phyloP scores from a whole-genome alignment of 1,140 invertebrate genomes.

The Caenorhabditis elegans region DNA sequence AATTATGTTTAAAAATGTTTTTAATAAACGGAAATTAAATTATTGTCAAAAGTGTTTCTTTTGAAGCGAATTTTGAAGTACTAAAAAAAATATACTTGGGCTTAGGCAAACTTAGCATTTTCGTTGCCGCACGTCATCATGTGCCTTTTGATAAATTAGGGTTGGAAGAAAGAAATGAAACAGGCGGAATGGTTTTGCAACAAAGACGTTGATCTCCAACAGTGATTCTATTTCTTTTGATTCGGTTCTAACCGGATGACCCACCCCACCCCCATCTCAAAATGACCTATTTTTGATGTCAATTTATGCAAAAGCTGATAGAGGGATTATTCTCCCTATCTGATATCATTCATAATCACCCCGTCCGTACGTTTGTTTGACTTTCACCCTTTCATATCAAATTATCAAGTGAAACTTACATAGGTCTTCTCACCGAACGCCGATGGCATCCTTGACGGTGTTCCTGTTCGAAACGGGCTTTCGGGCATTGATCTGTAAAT shows the following conservation, averaged over 20 bases:
- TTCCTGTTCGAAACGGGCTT: conserved; percentile 17
- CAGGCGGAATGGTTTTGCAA: not conserved
- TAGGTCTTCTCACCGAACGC: conserved; percentile 41
- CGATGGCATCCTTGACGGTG: conserved; percentile 8
- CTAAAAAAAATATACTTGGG: no score
- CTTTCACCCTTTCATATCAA: not conserved
- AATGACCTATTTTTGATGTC: conserved; percentile 29
- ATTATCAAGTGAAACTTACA: conserved; percentile 33
- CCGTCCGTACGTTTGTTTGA: no score
- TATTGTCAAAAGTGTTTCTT: no score
- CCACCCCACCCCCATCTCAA: not conserved
- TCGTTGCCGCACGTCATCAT: no score
- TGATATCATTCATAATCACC: conserved; percentile 9
- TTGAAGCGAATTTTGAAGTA: no score
- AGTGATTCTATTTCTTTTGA: conserved; percentile 24
- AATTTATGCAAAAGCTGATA: not conserved
- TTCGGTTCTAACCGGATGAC: not conserved
- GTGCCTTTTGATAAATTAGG: not conserved
- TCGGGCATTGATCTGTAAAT: conserved; percentile 11
- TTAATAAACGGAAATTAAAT: no score
- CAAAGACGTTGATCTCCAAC: not conserved
- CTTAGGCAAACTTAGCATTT: no score
- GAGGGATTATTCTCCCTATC: not conserved
- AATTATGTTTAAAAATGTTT: no score
- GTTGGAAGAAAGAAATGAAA: not conserved